phyloP scores from a whole-genome alignment of 1,140 invertebrate species.

The Portunus trituberculatus region DNA sequence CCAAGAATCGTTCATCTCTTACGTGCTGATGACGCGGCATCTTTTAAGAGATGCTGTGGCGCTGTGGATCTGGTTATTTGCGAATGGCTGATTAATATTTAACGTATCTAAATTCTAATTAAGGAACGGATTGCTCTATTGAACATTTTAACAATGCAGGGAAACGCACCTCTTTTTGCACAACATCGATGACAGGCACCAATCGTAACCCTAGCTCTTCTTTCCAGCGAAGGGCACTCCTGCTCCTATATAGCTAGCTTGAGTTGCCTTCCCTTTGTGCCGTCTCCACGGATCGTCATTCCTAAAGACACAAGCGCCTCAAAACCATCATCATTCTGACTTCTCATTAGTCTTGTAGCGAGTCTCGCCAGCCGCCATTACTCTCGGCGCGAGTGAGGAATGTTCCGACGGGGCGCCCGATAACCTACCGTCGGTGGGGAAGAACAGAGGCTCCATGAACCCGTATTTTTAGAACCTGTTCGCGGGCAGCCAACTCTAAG shows the following conservation, averaged over 20 bases:
- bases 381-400: constrained; percentile 31
- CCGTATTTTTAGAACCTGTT: constrained; percentile 57
- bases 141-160: neutral
- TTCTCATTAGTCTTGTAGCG: constrained; percentile 31
- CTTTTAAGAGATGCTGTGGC: neutral
- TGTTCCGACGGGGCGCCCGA: constrained; percentile 9
- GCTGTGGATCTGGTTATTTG: neutral
- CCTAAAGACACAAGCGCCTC: neutral
- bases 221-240: neutral
- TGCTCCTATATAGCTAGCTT: no score
- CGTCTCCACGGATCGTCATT: neutral
- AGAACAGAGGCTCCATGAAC: constrained; percentile 7
- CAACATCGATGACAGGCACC: neutral
- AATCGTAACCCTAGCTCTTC: neutral
- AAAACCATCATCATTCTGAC: constrained; percentile 26
- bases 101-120: neutral
- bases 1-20: neutral
- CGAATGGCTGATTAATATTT: neutral
- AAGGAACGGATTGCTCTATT: neutral
- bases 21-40: neutral
- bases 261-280: neutral
- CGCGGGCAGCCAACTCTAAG: constrained; percentile 40
- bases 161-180: neutral
- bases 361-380: constrained; percentile 36
- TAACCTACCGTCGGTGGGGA: constrained; percentile 28